These are phyloP conservation scores for Myripristis jacobus DNA, from an alignment of 2,797 vertebrate genomes.

Conservation along the genomic window DNA sequence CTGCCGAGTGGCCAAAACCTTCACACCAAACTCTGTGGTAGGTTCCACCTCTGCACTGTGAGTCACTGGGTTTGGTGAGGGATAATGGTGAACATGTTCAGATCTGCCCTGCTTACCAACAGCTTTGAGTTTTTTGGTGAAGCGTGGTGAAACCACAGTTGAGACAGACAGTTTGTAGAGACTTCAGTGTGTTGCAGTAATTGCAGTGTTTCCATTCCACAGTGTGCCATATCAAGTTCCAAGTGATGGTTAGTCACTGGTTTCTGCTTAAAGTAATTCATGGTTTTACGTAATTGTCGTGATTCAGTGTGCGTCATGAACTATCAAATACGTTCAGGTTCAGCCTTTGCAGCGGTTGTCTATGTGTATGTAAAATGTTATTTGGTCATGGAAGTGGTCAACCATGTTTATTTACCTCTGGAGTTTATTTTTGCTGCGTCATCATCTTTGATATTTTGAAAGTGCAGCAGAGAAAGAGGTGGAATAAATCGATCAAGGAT, in stretches of 20 bases:
- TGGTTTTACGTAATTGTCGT: conserved; percentile 39
- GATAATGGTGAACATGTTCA: conserved; percentile 37
- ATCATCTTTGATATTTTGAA: conserved; percentile 16
- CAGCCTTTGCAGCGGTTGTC: conserved; percentile 10
- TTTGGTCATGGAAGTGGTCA: conserved; percentile 52
- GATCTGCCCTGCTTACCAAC: conserved; percentile 48
- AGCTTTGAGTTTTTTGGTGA: conserved; percentile 47
- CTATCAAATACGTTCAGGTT: conserved; percentile 1
- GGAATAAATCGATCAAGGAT: conserved; percentile 6
- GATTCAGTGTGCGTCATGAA: conserved; percentile 63
- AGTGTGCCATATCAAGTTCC: conserved; percentile 30
- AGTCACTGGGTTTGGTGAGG: conserved; percentile 59
- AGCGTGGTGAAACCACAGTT: conserved; percentile 45
- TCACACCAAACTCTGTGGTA: conserved; percentile 44
- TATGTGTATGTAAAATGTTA: conserved; percentile 28
- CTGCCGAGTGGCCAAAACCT: no score
- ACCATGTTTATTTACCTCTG: conserved; percentile 51
- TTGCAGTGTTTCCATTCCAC: conserved; percentile 14
- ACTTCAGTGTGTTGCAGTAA: conserved; percentile 26
- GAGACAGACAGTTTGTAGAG: conserved; percentile 25
- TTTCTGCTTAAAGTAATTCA: conserved; percentile 14
- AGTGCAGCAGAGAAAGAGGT: not conserved
- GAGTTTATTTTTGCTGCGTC: conserved; percentile 3
- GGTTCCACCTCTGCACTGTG: conserved; percentile 45
- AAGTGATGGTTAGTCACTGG: conserved; percentile 55